These are phyloP conservation scores for Cyphomyrus discorhynchus DNA, from an alignment of 2,113 vertebrate species.

Conservation along the genomic window DNA sequence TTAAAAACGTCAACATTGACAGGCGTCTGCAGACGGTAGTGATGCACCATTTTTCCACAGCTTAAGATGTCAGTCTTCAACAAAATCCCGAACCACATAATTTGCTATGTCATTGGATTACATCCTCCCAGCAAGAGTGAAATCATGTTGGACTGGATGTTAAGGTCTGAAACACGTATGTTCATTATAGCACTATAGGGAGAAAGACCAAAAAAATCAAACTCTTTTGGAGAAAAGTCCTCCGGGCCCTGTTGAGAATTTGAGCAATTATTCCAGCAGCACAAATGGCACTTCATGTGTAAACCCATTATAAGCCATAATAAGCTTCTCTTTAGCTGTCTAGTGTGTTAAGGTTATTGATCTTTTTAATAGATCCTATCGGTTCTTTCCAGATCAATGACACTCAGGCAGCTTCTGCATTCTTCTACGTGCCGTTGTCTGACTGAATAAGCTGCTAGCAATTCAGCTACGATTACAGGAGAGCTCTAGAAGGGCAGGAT, in stretches of 20 bases:
- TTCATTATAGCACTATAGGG: neutral
- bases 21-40: neutral
- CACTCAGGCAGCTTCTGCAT: neutral
- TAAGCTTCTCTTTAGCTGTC: neutral
- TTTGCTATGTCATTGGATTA: constrained; percentile 8
- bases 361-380: neutral
- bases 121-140: neutral
- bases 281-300: neutral
- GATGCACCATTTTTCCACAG: neutral
- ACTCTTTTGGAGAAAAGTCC: neutral
- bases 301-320: neutral
- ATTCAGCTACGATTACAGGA: neutral
- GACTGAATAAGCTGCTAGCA: neutral
- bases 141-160: neutral
- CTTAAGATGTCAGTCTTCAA: neutral
- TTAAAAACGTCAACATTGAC: neutral
- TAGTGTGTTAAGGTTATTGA: neutral
- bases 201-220: neutral
- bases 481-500: neutral
- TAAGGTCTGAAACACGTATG: neutral
- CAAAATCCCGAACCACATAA: neutral
- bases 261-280: neutral
- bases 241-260: neutral
- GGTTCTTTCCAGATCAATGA: neutral
- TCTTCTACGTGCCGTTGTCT: neutral